These are phyloP conservation scores for Catharus bicknelli DNA, from an alignment of 2,113 vertebrate species.

Conservation along the genomic window DNA sequence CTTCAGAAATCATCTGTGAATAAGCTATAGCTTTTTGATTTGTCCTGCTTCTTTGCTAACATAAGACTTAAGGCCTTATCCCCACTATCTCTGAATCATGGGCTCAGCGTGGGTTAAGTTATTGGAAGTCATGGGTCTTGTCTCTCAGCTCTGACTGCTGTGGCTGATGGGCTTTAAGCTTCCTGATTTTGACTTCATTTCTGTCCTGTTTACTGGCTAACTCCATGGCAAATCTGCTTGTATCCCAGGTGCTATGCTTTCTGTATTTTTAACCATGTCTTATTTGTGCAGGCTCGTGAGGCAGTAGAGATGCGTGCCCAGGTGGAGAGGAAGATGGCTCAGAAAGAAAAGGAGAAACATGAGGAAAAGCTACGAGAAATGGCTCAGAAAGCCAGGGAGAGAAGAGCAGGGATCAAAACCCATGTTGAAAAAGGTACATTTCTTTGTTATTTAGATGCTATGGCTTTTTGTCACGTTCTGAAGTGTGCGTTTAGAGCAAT, in stretches of 20 bases:
- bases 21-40: background rate
- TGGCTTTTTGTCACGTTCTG: background rate
- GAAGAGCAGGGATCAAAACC: conserved; percentile 94
- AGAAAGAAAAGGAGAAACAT: conserved; percentile 98
- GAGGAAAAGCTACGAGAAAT: conserved; percentile 96
- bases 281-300: conserved; percentile 85
- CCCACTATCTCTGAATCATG: background rate
- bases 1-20: background rate
- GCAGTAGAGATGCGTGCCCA: conserved; percentile 98
- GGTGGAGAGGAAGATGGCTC: conserved; percentile 98
- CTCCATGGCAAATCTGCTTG: background rate
- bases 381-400: conserved; percentile 95
- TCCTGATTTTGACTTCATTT: background rate
- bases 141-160: background rate
- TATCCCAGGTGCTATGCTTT: background rate
- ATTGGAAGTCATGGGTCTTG: background rate
- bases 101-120: background rate
- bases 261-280: background rate
- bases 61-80: background rate
- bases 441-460: background rate
- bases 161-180: background rate
- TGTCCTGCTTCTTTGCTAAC: background rate
- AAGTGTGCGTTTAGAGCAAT: background rate
- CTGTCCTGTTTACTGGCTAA: background rate
- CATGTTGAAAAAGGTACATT: conserved; percentile 90